These are phyloP conservation scores for Troglohyphantes excavatus DNA, from an alignment of 2,888 invertebrate genomes.

Conservation along the genomic window DNA sequence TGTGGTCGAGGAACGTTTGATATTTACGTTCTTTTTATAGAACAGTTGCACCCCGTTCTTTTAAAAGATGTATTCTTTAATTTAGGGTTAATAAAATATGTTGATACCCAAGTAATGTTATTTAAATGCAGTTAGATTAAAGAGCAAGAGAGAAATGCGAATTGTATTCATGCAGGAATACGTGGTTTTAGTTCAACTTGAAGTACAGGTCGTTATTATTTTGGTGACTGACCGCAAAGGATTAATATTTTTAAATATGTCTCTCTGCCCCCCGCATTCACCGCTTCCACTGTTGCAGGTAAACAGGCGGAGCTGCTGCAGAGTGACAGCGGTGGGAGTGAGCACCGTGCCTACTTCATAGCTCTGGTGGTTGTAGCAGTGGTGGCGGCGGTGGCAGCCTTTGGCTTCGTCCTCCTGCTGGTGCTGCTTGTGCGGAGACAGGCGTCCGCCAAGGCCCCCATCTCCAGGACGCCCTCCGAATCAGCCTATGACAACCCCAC, in stretches of 20 bases:
- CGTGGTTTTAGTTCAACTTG: too few relatives aligned
- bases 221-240: not conserved
- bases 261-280: too few relatives aligned
- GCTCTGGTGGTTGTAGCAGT: conserved; percentile 94
- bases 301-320: conserved; percentile 79
- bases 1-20: too few relatives aligned
- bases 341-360: conserved; percentile 91
- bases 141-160: too few relatives aligned
- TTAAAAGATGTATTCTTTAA: too few relatives aligned
- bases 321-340: conserved; percentile 82
- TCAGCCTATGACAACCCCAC: conserved; percentile 97
- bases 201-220: too few relatives aligned
- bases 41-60: too few relatives aligned
- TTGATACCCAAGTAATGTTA: too few relatives aligned
- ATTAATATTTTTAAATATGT: not conserved
- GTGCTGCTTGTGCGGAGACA: conserved; percentile 90
- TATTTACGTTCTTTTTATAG: too few relatives aligned
- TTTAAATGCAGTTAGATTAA: too few relatives aligned
- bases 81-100: too few relatives aligned
- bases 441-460: conserved; percentile 89
- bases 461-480: conserved; percentile 91
- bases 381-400: conserved; percentile 91
- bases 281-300: conserved; percentile 25
- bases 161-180: too few relatives aligned
- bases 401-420: conserved; percentile 90